A percentile compares a stretch with the other conserved stretches of the same genome.
These are phyloP conservation scores for Centruroides sculpturatus DNA, from an alignment of 1,140 invertebrate genomes.

Conservation along the genomic window DNA sequence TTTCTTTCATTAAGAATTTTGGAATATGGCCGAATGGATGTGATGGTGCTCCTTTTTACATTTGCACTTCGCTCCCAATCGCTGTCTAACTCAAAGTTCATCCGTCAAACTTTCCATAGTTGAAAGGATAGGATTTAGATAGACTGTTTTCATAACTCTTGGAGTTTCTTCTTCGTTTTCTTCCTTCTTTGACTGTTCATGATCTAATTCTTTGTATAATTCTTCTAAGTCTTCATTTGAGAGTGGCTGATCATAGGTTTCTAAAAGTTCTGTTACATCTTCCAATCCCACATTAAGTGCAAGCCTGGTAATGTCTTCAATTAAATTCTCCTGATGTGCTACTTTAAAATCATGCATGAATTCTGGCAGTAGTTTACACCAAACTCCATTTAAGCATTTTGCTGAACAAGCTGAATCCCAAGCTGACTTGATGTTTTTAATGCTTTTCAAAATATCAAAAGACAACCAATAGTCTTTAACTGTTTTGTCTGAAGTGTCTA, in stretches of 20 bases:
- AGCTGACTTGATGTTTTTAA: neutral
- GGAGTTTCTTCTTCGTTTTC: neutral
- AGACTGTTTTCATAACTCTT: neutral
- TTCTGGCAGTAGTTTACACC: neutral
- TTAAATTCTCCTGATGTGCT: neutral
- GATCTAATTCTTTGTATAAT: neutral
- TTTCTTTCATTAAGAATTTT: too few relatives aligned
- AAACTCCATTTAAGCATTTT: neutral
- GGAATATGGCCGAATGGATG: too few relatives aligned
- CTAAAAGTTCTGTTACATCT: neutral
- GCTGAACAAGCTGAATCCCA: neutral
- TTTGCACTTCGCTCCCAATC: too few relatives aligned
- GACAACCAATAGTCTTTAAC: too few relatives aligned
- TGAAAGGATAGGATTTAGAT: neutral
- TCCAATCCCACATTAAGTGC: neutral
- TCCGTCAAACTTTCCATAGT: neutral
- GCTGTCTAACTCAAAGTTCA: neutral
- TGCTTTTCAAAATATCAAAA: neutral
- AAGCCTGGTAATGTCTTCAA: neutral
- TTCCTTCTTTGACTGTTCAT: neutral
- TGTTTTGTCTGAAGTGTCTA: too few relatives aligned
- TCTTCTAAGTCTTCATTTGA: neutral
- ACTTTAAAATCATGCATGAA: neutral
- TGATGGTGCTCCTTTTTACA: too few relatives aligned
- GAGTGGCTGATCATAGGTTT: neutral